These are phyloP conservation scores for Diabrotica balteata DNA, from an alignment of 2,888 invertebrate genomes.

Conservation along the genomic window DNA sequence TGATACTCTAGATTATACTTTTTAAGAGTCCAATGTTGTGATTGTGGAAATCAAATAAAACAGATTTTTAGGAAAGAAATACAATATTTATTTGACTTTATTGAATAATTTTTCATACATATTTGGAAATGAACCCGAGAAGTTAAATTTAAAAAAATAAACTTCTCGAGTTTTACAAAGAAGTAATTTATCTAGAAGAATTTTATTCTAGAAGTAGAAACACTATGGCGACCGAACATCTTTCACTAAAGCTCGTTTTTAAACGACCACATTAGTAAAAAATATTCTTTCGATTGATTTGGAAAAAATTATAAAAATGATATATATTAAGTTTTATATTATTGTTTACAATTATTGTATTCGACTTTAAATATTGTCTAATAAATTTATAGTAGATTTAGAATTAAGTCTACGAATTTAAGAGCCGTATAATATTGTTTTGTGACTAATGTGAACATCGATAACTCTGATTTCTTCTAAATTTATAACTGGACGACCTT, in stretches of 20 bases:
- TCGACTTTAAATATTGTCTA: constrained; percentile 49
- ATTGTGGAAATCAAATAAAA: no score
- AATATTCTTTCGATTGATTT: neutral
- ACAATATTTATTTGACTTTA: constrained; percentile 30
- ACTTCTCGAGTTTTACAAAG: constrained; percentile 32
- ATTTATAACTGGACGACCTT: no score
- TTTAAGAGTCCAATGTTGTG: no score
- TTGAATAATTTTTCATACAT: constrained; percentile 37
- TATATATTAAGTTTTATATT: constrained; percentile 32
- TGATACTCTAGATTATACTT: no score
- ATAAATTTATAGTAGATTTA: constrained; percentile 35
- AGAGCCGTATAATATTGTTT: constrained; percentile 1
- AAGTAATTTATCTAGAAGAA: constrained; percentile 16
- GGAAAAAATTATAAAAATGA: constrained; percentile 6
- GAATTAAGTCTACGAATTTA: constrained; percentile 13
- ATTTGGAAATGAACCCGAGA: constrained; percentile 27
- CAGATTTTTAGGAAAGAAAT: neutral
- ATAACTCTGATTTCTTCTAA: neutral
- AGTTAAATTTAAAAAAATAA: constrained; percentile 29
- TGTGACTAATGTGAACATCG: neutral
- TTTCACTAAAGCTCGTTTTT: constrained; percentile 4
- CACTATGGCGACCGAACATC: neutral
- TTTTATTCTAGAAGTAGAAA: constrained; percentile 29
- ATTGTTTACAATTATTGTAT: constrained; percentile 49
- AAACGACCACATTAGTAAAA: neutral